phyloP scores from a whole-genome alignment of 2,113 vertebrate species.

The Bettongia penicillata region DNA sequence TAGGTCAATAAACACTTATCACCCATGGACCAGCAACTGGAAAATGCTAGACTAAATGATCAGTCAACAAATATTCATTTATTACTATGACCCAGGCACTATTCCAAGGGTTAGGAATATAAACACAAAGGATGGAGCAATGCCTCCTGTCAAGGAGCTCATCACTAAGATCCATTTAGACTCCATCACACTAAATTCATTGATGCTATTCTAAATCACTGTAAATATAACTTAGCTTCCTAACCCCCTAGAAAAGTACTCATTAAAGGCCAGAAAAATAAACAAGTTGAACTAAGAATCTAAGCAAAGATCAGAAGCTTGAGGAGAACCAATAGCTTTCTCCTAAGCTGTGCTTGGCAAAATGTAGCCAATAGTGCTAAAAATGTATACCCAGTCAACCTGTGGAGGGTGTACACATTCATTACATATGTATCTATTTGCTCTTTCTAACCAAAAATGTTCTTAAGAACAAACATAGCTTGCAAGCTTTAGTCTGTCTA shows the following conservation, averaged over 20 bases:
- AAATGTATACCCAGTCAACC: neutral
- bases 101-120: neutral
- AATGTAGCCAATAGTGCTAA: neutral
- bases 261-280: slow-evolving; percentile 12
- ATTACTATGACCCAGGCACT: neutral
- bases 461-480: slow-evolving; percentile 62
- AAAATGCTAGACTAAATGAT: neutral
- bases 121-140: neutral
- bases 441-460: slow-evolving; percentile 11
- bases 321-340: neutral
- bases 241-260: slow-evolving; percentile 16
- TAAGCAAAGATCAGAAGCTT: neutral
- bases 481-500: slow-evolving; percentile 71
- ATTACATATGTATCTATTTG: slow-evolving; percentile 36
- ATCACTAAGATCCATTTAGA: neutral
- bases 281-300: neutral
- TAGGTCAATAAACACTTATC: neutral
- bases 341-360: neutral
- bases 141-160: neutral
- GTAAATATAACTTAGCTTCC: neutral
- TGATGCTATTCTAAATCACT: neutral
- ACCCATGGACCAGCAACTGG: neutral
- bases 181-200: neutral
- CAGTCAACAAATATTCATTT: neutral
- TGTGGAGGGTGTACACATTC: accelerated